Evolutionary conservation across 2,888 invertebrate species (phyloP).

Genomic region (Drosophila nr. fundita): DNA sequence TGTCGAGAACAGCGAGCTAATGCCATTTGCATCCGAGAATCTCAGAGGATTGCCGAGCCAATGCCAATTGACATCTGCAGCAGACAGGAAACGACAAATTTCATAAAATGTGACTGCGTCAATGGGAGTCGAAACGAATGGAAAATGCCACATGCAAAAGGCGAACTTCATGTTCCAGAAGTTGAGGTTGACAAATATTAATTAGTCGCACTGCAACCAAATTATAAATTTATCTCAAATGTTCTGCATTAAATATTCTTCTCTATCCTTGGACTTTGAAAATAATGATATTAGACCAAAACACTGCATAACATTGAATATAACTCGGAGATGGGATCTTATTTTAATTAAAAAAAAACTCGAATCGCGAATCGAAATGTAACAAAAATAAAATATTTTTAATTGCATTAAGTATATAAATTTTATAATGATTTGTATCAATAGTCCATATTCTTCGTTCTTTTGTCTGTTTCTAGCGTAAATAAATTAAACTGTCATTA

Average conservation of each 20-base stretch:
- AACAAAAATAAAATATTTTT: not conserved
- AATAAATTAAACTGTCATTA: not conserved
- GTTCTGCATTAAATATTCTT: not conserved
- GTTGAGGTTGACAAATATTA: not conserved
- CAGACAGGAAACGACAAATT: slow-evolving; percentile 31
- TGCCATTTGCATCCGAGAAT: slow-evolving; percentile 54
- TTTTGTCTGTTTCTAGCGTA: not conserved
- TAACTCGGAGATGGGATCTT: not conserved
- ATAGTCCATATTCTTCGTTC: not conserved
- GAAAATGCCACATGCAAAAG: not conserved
- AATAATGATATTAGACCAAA: not conserved
- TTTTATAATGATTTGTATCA: not conserved
- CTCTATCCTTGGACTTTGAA: too few relatives aligned
- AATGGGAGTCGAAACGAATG: slow-evolving; percentile 8
- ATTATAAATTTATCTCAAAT: not conserved
- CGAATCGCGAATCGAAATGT: not conserved
- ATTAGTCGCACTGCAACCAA: slow-evolving; percentile 4
- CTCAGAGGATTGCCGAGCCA: slow-evolving; percentile 32
- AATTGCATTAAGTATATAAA: not conserved
- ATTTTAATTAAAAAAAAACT: not conserved
- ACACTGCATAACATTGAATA: not conserved
- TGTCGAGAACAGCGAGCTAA: slow-evolving; percentile 43
- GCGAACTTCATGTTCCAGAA: not conserved
- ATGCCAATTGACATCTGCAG: slow-evolving; percentile 39
- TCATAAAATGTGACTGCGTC: slow-evolving; percentile 18